These are phyloP conservation scores for Anabas testudineus DNA, from an alignment of 2,797 vertebrate species.

Conservation along the genomic window DNA sequence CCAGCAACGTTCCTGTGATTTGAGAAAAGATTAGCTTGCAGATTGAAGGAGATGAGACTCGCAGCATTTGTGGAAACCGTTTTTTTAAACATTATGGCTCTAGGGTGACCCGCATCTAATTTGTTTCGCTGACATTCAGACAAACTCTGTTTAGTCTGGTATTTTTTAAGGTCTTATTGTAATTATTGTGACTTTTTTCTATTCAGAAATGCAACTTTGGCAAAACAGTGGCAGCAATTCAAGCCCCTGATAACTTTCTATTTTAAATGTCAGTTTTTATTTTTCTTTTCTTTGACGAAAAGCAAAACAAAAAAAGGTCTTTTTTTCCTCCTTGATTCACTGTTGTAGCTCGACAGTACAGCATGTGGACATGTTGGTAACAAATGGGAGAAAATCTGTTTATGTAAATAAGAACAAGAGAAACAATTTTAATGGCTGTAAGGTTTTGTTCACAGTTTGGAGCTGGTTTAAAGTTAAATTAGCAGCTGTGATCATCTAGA, in stretches of 20 bases:
- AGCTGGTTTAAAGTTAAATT: too few species aligned
- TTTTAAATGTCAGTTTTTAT: constrained; percentile 4
- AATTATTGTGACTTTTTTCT: constrained; percentile 1
- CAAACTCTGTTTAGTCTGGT: constrained; percentile 17
- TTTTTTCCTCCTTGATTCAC: too few species aligned
- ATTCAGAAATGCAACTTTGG: background rate
- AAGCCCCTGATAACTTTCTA: constrained; percentile 1
- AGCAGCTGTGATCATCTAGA: too few species aligned
- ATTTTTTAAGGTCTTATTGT: constrained; percentile 5
- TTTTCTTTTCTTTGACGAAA: too few species aligned
- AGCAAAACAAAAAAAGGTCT: too few species aligned
- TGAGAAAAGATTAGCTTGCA: constrained; percentile 52
- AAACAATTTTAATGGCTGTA: too few species aligned
- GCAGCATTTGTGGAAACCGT: constrained; percentile 22
- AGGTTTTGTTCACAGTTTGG: too few species aligned
- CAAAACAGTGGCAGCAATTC: constrained; percentile 8
- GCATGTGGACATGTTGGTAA: too few species aligned
- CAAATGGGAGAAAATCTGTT: too few species aligned
- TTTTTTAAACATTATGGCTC: constrained; percentile 30
- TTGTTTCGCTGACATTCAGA: constrained; percentile 35
- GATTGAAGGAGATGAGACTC: constrained; percentile 40
- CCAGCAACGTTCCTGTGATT: constrained; percentile 43
- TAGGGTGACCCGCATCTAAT: constrained; percentile 21
- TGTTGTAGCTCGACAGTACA: too few species aligned
- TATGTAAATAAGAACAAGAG: too few species aligned